These are phyloP conservation scores for Piscicola geometra DNA, from an alignment of 2,888 invertebrate species.

Conservation along the genomic window DNA sequence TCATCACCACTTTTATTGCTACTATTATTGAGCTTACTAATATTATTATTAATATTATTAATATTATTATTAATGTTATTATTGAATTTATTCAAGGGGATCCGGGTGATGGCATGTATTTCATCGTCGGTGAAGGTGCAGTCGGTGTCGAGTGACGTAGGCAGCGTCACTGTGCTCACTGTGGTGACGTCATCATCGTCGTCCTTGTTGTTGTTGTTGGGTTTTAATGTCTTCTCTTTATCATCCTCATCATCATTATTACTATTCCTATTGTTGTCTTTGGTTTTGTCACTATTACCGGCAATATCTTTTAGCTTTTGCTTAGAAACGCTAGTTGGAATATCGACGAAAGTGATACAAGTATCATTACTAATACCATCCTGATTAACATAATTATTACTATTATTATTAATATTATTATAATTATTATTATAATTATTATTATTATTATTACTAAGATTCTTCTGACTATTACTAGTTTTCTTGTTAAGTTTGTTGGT, in stretches of 20 bases:
- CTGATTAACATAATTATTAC: not conserved
- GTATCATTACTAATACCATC: not conserved
- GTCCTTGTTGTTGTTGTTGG: too few species aligned
- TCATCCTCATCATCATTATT: not conserved
- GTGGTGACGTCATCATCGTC: not conserved
- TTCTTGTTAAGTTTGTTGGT: too few species aligned
- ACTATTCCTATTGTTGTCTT: constrained; percentile 3
- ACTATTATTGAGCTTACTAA: not conserved
- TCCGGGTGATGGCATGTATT: not conserved
- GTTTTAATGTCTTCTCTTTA: not conserved
- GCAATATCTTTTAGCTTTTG: not conserved
- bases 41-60: constrained; percentile 2
- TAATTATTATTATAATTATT: not conserved
- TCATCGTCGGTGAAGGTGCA: constrained; percentile 6
- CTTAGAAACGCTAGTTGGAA: not conserved
- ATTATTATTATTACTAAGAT: not conserved
- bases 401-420: not conserved
- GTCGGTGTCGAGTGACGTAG: not conserved
- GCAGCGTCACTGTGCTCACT: not conserved
- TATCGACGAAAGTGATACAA: not conserved
- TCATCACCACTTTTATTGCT: not conserved
- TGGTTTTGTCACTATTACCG: not conserved
- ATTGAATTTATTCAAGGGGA: not conserved
- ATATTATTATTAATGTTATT: not conserved
- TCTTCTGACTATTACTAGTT: not conserved